phyloP scores from a whole-genome alignment of 2,797 vertebrate species.

The Centropyge bicolor region DNA sequence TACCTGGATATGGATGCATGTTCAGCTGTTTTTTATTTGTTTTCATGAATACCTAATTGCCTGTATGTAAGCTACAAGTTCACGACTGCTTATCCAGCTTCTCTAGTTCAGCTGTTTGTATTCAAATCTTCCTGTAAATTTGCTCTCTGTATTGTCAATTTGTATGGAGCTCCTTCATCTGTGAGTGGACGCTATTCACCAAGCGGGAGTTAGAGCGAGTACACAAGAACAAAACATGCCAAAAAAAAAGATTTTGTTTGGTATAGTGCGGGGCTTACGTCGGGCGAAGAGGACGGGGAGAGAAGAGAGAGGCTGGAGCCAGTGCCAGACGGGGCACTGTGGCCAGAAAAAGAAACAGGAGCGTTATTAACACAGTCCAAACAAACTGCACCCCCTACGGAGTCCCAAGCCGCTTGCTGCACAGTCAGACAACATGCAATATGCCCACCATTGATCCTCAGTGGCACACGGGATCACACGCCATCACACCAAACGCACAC shows the following conservation, averaged over 20 bases:
- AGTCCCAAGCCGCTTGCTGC: constrained; percentile 49
- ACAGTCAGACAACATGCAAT: constrained; percentile 66
- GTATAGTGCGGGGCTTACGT: not conserved
- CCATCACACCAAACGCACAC: constrained; percentile 22
- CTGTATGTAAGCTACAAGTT: not conserved
- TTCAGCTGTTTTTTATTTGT: not conserved
- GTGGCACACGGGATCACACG: constrained; percentile 53
- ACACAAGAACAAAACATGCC: constrained; percentile 17
- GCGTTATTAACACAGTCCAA: constrained; percentile 61
- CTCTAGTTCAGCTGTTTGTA: not conserved
- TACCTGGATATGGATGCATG: not conserved
- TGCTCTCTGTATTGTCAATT: not conserved
- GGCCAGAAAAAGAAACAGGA: constrained; percentile 54
- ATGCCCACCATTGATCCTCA: constrained; percentile 59
- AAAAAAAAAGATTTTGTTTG: constrained; percentile 46
- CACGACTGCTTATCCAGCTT: not conserved
- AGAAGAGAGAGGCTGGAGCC: constrained; percentile 10
- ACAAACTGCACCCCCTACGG: constrained; percentile 58
- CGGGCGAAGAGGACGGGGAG: constrained; percentile 12
- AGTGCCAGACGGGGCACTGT: constrained; percentile 30
- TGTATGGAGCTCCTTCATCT: constrained; percentile 10
- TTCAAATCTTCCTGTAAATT: constrained; percentile 6
- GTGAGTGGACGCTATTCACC: not conserved
- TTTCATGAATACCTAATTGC: not conserved
- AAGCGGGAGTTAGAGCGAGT: constrained; percentile 12